A percentile compares a stretch with the other conserved stretches of the same genome.
phyloP scores from a whole-genome alignment of 2,888 invertebrate genomes.

The Drosophila diplacantha region DNA sequence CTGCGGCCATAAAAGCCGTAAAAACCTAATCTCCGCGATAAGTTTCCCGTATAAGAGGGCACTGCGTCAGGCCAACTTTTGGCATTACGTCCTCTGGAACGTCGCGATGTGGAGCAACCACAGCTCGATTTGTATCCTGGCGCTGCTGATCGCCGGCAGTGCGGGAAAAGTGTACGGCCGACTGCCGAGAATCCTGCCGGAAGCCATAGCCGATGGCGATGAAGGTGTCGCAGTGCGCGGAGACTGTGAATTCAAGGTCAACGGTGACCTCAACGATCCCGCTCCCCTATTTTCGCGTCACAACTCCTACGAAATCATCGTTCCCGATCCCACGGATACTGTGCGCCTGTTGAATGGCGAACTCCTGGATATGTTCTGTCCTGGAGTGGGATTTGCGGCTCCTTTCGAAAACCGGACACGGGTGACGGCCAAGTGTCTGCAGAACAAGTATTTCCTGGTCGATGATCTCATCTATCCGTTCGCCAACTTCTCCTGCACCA shows the following conservation, averaged over 20 bases:
- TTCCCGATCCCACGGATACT: slow-evolving; percentile 66
- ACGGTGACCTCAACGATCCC: slow-evolving; percentile 78
- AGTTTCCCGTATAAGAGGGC: slow-evolving; percentile 46
- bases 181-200: slow-evolving; percentile 50
- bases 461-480: slow-evolving; percentile 69
- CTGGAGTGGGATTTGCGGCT: slow-evolving; percentile 57
- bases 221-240: slow-evolving; percentile 57
- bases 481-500: slow-evolving; percentile 70
- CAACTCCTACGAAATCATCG: slow-evolving; percentile 66
- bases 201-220: slow-evolving; percentile 39
- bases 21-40: slow-evolving; percentile 20
- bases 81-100: slow-evolving; percentile 31
- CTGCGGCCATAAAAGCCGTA: slow-evolving; percentile 11
- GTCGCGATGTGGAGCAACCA: slow-evolving; percentile 50
- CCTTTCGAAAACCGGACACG: slow-evolving; percentile 55
- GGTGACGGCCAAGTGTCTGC: slow-evolving; percentile 70
- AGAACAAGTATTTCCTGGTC: slow-evolving; percentile 65
- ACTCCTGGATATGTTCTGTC: slow-evolving; percentile 73
- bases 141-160: slow-evolving; percentile 42
- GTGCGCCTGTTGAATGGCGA: slow-evolving; percentile 66
- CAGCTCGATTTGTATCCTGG: slow-evolving; percentile 40
- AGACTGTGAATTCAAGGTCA: slow-evolving; percentile 65
- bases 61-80: neutral
- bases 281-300: slow-evolving; percentile 80
- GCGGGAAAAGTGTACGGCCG: slow-evolving; percentile 14